Base-by-base conservation (phyloP, 2,888 invertebrate genomes). In the Acrobasis consociella region DNA sequence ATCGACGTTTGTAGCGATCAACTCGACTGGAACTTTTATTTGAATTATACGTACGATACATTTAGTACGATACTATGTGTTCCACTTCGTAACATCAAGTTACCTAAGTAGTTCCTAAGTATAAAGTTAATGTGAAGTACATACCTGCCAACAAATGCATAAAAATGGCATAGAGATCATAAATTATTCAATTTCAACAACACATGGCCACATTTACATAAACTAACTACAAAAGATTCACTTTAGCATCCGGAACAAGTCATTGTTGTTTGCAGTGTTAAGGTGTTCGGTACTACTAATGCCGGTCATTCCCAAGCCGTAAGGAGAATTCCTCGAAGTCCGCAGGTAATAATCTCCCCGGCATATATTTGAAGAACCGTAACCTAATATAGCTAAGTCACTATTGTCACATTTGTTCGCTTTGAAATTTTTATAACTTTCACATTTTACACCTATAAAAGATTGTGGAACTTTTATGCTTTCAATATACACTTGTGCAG, bases 331-430 rank as follows among this genome's bases (percentile, higher is more conserved):
- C 2, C 81, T 72, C 22, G 83, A 72, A 38, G 93, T 93, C 37
- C 90, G 81, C 68, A 93, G 78, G 74, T 88, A 93, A 75, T 85
- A 93, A 50, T 82, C 78, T n/a, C 93, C 93, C 5, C 87, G 83
- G n/a, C 83, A 82, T n/a, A 74, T 67, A 37, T 72, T 75, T 37
- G 91, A 86, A 46, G 92, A 91, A n/a, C 91, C 92, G 65, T 89
- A 93, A 49, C 93, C 93, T 39, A 93, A 69, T 22, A 91, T 83
- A 55, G 90, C 87, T 52, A 80, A 83, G 39, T 82, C 75, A 49
- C 82, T 77, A 66, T 75, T 75, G 63, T 82, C 81, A 76, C 93
- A 93, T n/a, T 78, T 70, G 64, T 86, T 87, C 5, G 76, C 69
- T 67, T 82, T 76, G 69, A 93, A 93, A 69, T 87, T 77, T 58